Percentiles rank a stretch among this genome's conserved stretches.
Evolutionary conservation across 2,113 vertebrate genomes (phyloP).

Genomic region (Sapajus apella): DNA sequence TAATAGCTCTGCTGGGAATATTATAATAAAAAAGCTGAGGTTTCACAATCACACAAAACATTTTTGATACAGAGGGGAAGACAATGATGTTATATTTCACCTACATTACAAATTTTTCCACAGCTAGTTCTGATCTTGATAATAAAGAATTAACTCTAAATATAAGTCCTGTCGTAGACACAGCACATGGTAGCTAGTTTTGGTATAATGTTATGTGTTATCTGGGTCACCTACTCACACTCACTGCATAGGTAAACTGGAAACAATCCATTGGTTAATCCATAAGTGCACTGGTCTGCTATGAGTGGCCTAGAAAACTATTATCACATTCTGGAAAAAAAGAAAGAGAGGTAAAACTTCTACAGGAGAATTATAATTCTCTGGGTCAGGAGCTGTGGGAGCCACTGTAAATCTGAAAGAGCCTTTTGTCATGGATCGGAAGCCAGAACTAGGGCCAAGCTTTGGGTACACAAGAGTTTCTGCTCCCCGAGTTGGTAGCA

Average conservation of each 20-base stretch:
- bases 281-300: not conserved
- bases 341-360: constrained; percentile 25
- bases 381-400: constrained; percentile 60
- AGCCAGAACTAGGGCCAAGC: constrained; percentile 59
- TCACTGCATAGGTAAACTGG: not conserved
- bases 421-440: constrained; percentile 67
- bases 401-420: constrained; percentile 71
- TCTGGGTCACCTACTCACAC: not conserved
- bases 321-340: constrained; percentile 21
- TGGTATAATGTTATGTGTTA: not conserved
- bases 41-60: not conserved
- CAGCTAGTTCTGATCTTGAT: not conserved
- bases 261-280: not conserved
- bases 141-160: constrained; percentile 1
- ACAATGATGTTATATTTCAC: not conserved
- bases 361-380: constrained; percentile 42
- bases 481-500: not conserved
- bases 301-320: not conserved
- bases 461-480: constrained; percentile 31
- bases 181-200: not conserved
- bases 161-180: not conserved
- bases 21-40: not conserved
- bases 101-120: not conserved
- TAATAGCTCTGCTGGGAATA: not conserved
- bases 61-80: not conserved